Evolutionary conservation across 2,113 vertebrate genomes (phyloP).

Genomic region (cattle (Bos taurus)): ARS-UCD2.0 NC_037345.1:15693001-15693500

Average conservation of each 20-base stretch:
- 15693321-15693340: not conserved
- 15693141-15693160: not conserved
- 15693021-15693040: not conserved
- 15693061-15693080: not conserved
- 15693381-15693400: not conserved
- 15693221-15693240: not conserved
- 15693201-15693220: not conserved
- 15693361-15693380: not conserved
- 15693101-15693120: not conserved
- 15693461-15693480: not conserved
- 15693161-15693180: not conserved
- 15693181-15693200: not conserved
- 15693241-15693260: not conserved
- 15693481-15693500: not conserved
- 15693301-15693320: not conserved
- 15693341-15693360: not conserved
- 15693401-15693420: not conserved
- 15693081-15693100: not conserved
- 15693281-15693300: not conserved
- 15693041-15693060: not conserved
- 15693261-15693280: not conserved
- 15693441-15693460: not conserved
- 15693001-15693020: not conserved
- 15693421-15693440: not conserved
- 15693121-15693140: not conserved